Evolutionary conservation across 2,113 vertebrate genomes (phyloP), one percentile per base, ranked within the genome.

Genomic region (Zootoca vivipara): DNA sequence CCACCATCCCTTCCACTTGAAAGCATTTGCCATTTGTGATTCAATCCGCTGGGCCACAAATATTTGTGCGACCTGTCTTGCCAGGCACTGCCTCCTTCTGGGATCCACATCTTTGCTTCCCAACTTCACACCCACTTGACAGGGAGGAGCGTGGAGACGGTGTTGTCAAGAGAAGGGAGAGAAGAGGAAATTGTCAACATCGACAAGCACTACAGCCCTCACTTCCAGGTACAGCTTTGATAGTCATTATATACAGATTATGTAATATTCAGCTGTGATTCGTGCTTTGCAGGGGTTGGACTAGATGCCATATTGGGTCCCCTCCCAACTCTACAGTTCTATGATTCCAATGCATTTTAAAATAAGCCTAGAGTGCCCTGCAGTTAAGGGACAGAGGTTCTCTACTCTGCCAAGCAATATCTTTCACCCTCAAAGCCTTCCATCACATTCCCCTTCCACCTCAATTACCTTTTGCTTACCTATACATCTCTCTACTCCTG

Each of bases 41-140:
- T 77, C 38, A 28, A 24, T 42, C 3, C 18, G 2, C 72, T 35
- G 18, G n/a, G 70, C 30, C 70, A 16, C 16, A 5, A 18, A 73
- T 22, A 38, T 38, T 7, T 62, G 58, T 6, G 1, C 7, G 70
- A 22, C 38, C 1, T 18, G n/a, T 1, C 30, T 72, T 46, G 20
- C 88, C 85, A 99, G 99, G 98, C 98, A 78, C 95, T 99, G 87
- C 98, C 98, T 0, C 13, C 91, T 2, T 93, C 93, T 0, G 99
- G 99, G 42, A 98, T 99, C 91, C 96, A 85, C 84, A 97, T 99
- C 90, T 99, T 99, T 15, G 99, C 98, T 4, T 99, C 98, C 0
- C 99, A 99, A 97, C 98, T 99, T 62, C 99, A 99, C 96, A 99
- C 99, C 0, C 99, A 99, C 95, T 95, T 99, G 96, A 96, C 98